Evolutionary conservation across 2,797 vertebrate genomes (phyloP), one percentile per base, ranked within the genome.

Genomic region (Cheirogaleus major): DNA sequence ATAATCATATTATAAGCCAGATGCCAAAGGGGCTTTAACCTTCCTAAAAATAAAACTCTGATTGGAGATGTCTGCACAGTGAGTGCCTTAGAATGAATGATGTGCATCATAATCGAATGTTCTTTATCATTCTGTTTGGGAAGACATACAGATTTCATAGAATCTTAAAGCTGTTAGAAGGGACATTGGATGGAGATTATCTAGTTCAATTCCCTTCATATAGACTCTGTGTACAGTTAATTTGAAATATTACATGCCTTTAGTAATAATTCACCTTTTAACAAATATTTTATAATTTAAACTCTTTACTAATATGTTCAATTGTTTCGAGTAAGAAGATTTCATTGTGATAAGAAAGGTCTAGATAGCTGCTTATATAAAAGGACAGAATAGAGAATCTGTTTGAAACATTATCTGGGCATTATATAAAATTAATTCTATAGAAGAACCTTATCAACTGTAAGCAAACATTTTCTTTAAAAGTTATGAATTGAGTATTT

Each of bases 1-100:
- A 85, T 95, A 95, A 94, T 87, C 55, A 78, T 23, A 93, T 87
- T 50, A 69, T 23, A 95, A 88, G 65, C 79, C 85, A 90, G 88
- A 67, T 81, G 50, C 7, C 67, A 69, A 11, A 23, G 84, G 69
- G 9, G 22, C 41, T 87, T 67, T 69, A 95, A 27, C 72, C 41
- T 65, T 90, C 48, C 70, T 88, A 70, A 82, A 95, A 69, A 87
- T 81, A 81, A 82, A 79, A 52, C 38, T 50, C 3, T 45, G 18
- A 11, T 48, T 84, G 63, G 25, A n/a, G 35, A 32, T 2, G 0
- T 89, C 88, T 69, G 50, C 57, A 52, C 41, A 27, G 48, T 55
- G 43, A 45, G 41, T 93, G 32, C 41, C 43, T 94, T 45, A 27
- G 57, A 73, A 18, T 27, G 69, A 57, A 52, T 48, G 35, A 43